phyloP scores from a whole-genome alignment of 2,888 invertebrate genomes.

The Operophtera brumata region DNA sequence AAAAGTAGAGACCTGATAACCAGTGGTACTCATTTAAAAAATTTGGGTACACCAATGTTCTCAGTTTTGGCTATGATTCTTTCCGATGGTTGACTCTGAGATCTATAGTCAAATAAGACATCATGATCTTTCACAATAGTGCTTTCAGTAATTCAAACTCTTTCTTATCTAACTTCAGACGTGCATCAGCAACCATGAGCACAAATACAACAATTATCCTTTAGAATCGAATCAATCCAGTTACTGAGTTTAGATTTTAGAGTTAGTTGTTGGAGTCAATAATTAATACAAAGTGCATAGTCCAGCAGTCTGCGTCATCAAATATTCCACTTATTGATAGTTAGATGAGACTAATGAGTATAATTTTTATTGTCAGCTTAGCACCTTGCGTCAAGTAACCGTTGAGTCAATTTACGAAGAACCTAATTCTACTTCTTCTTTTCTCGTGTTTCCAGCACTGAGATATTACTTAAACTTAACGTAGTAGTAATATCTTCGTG shows the following conservation, averaged over 20 bases:
- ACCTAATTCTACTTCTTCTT: not conserved
- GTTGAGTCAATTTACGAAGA: not conserved
- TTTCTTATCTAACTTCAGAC: not conserved
- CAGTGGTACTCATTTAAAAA: too few species aligned
- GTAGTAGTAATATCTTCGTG: too few species aligned
- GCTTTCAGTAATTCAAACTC: too few species aligned
- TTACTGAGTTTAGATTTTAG: conserved; percentile 1
- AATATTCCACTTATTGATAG: conserved; percentile 1
- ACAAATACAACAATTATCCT: too few species aligned
- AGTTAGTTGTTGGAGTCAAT: conserved; percentile 11
- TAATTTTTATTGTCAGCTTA: not conserved
- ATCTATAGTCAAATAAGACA: too few species aligned
- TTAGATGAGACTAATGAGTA: not conserved
- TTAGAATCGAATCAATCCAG: conserved; percentile 4
- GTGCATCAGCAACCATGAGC: not conserved
- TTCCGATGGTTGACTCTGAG: too few species aligned
- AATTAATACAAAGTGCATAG: not conserved
- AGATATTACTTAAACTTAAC: too few species aligned
- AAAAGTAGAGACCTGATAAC: too few species aligned
- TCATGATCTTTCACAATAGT: too few species aligned
- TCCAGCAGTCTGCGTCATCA: conserved; percentile 5
- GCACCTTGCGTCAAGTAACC: not conserved
- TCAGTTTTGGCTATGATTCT: too few species aligned
- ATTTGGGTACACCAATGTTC: too few species aligned
- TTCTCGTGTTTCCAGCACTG: too few species aligned